phyloP scores from a whole-genome alignment of 2,113 vertebrate genomes.

The Periophthalmodon schlosseri region DNA sequence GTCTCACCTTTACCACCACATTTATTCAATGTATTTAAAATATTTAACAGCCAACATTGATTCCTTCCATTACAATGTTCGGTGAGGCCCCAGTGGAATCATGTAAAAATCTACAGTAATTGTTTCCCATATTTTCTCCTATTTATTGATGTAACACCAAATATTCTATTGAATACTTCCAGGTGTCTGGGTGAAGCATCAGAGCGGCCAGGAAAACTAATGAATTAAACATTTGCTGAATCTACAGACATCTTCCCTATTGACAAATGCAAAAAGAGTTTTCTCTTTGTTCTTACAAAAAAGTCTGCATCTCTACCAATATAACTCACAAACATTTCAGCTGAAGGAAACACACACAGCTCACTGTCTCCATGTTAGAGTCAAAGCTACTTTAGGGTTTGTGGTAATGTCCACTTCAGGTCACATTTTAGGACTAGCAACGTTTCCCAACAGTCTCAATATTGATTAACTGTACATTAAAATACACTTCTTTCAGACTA shows the following conservation, averaged over 20 bases:
- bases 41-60: constrained; percentile 27
- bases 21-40: constrained; percentile 45
- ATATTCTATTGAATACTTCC: too few species aligned
- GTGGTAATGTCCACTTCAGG: background rate
- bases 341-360: background rate
- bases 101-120: background rate
- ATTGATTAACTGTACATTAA: too few species aligned
- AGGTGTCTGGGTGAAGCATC: too few species aligned
- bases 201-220: too few species aligned
- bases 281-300: background rate
- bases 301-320: background rate
- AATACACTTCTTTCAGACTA: too few species aligned
- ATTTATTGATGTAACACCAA: background rate
- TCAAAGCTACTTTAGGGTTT: too few species aligned
- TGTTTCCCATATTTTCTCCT: background rate
- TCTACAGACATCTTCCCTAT: background rate
- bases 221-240: background rate
- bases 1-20: constrained; percentile 29
- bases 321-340: background rate
- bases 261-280: background rate
- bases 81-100: constrained; percentile 13
- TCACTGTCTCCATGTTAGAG: too few species aligned
- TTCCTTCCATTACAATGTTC: background rate
- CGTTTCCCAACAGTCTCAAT: too few species aligned
- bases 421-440: too few species aligned